Conservation (phyloP, 2,113 vertebrate species). For the Corythaixoides concolor region DNA sequence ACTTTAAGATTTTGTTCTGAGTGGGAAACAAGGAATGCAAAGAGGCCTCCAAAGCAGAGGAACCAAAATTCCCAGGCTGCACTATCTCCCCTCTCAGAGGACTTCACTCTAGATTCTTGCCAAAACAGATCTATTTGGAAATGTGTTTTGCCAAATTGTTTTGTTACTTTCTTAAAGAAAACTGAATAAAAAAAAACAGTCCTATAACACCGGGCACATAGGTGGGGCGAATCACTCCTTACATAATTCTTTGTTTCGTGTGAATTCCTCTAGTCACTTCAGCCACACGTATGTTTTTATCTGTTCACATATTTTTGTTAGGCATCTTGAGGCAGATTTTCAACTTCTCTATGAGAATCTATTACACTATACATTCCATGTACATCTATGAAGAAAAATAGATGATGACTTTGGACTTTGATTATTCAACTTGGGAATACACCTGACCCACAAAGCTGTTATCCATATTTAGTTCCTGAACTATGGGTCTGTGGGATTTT, state of each 20-base stretch:
- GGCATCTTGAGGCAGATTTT: not conserved
- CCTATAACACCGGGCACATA: not conserved
- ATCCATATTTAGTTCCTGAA: not conserved
- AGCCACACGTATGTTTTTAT: not conserved
- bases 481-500: not conserved
- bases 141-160: not conserved
- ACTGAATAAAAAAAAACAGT: not conserved
- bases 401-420: not conserved
- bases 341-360: not conserved
- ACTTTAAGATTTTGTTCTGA: not conserved
- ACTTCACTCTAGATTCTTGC: not conserved
- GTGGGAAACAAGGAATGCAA: not conserved
- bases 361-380: not conserved
- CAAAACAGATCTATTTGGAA: not conserved
- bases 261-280: not conserved
- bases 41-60: not conserved
- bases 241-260: not conserved
- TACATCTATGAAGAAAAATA: not conserved
- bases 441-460: not conserved
- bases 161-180: not conserved
- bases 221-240: rapidly evolving
- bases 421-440: not conserved
- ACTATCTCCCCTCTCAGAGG: not conserved
- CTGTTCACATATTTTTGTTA: not conserved
- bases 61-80: not conserved